Evolutionary conservation across 1,140 invertebrate genomes (phyloP).

Genomic region (Drosophila sechellia): DNA sequence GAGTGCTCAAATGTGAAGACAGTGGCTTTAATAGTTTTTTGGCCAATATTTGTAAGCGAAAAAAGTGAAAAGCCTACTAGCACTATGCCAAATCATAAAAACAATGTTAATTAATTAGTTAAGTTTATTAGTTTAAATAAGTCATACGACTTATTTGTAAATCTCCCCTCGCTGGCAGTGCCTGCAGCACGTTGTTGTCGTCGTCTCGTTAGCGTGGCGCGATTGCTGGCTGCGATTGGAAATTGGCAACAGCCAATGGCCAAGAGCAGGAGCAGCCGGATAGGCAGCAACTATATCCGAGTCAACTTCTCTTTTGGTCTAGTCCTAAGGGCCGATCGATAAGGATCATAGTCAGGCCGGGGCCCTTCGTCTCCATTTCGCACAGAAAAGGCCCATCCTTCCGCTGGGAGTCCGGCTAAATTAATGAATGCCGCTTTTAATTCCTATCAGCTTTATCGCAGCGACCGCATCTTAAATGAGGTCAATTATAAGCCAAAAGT

Average conservation of each 20-base stretch:
- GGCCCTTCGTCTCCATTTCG: constrained; percentile 9
- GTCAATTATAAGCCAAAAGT: constrained; percentile 81
- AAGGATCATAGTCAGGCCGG: constrained; percentile 64
- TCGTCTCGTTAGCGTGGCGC: constrained; percentile 78
- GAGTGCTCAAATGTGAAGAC: too few relatives aligned
- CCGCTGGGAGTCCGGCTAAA: constrained; percentile 52
- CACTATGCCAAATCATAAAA: neutral
- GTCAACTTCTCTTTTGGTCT: constrained; percentile 64
- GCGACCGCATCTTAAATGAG: constrained; percentile 74
- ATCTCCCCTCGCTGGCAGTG: constrained; percentile 53
- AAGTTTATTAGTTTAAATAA: too few relatives aligned
- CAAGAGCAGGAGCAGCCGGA: constrained; percentile 46
- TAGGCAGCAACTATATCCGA: constrained; percentile 26
- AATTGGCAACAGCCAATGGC: constrained; percentile 63
- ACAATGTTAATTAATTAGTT: too few relatives aligned
- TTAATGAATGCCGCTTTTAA: constrained; percentile 82
- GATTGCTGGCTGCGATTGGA: constrained; percentile 75
- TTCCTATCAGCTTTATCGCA: constrained; percentile 73
- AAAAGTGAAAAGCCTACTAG: neutral
- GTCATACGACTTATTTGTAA: neutral
- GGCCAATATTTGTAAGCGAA: too few relatives aligned
- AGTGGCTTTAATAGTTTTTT: too few relatives aligned
- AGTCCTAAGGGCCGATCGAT: constrained; percentile 78
- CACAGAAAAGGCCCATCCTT: constrained; percentile 24
- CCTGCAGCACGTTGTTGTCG: constrained; percentile 77